These are phyloP conservation scores for Drosophila bunnanda DNA, from an alignment of 2,888 invertebrate genomes.

Conservation along the genomic window DNA sequence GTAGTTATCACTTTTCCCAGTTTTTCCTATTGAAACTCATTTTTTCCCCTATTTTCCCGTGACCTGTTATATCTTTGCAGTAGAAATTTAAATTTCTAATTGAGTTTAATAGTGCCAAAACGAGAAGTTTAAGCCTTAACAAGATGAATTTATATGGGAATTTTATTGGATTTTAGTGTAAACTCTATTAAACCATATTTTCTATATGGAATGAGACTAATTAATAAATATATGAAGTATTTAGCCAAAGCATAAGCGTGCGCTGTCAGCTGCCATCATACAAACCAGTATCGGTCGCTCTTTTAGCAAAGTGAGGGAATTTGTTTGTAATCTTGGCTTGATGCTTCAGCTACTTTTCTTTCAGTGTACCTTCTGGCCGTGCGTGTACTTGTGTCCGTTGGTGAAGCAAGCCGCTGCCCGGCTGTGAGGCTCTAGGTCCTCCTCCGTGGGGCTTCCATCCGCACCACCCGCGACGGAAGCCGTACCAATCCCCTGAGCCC, in stretches of 20 bases:
- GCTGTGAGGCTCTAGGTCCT: constrained; percentile 80
- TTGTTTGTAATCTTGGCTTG: too few species aligned
- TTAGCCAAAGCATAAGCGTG: neutral
- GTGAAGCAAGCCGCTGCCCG: constrained; percentile 83
- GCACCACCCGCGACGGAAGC: constrained; percentile 29
- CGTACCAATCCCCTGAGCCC: constrained; percentile 26
- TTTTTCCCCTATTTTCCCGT: neutral
- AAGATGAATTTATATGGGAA: neutral
- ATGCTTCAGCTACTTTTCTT: neutral
- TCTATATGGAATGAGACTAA: too few species aligned
- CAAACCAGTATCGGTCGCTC: neutral
- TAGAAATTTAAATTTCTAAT: neutral
- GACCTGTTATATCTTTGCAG: neutral
- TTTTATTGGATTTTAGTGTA: neutral
- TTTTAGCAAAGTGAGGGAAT: too few species aligned
- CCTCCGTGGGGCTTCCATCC: constrained; percentile 48
- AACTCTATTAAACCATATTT: too few species aligned
- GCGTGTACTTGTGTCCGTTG: constrained; percentile 83
- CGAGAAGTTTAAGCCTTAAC: neutral
- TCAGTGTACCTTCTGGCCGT: constrained; percentile 83
- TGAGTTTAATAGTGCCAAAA: too few species aligned
- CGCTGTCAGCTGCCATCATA: neutral
- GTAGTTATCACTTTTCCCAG: neutral
- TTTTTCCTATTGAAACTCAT: too few species aligned
- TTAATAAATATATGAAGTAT: neutral